Base-by-base conservation (phyloP, 2,888 invertebrate genomes). In the Plusia festucae region DNA sequence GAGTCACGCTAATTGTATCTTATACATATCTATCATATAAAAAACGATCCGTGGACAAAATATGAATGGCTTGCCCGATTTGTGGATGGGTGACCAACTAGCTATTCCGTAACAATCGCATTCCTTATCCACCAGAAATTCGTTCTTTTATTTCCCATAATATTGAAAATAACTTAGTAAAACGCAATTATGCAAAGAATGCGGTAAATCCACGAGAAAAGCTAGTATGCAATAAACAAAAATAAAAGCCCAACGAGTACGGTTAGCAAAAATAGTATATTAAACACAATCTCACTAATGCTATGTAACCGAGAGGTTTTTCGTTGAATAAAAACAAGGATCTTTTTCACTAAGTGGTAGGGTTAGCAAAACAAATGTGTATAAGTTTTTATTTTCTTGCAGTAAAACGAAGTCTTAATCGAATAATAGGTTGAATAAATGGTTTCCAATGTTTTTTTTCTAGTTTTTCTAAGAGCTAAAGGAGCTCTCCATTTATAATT, bases 281-380 rank as follows among this genome's bases (percentile, higher is more conserved):
- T 75, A 79, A 67, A 82, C 46, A 81, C 75, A 82, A 80, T 82
- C 68, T 75, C 53, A 67, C 75, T 80, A 80, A 82, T 79, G 80
- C 77, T 82, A 74, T 70, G 62, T 60, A 63, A 74, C 68, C 20
- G 65, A 59, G 60, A 59, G 61, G 52, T 67, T 51, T 67, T 69
- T 68, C 53, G 58, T 66, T 69, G 67, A 70, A 75, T 73, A 77
- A 77, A 82, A 79, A 75, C 65, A 75, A 57, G 60, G 65, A 68
- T 77, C 65, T 73, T 78, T 70, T 64, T 60, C 78, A 69, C 65
- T 68, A 74, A 77, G 79, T 82, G 76, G 73, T 78, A 81, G 27
- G 63, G 80, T 63, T 53, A 59, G 68, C 69, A 79, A 70, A 75
- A 78, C n/a, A 57, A 70, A 58, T 22, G 44, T 40, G 18, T 3